A percentile compares a stretch with the other conserved stretches of the same genome.
These are phyloP conservation scores for Liparis tanakae DNA, from an alignment of 2,797 vertebrate species.

Conservation along the genomic window DNA sequence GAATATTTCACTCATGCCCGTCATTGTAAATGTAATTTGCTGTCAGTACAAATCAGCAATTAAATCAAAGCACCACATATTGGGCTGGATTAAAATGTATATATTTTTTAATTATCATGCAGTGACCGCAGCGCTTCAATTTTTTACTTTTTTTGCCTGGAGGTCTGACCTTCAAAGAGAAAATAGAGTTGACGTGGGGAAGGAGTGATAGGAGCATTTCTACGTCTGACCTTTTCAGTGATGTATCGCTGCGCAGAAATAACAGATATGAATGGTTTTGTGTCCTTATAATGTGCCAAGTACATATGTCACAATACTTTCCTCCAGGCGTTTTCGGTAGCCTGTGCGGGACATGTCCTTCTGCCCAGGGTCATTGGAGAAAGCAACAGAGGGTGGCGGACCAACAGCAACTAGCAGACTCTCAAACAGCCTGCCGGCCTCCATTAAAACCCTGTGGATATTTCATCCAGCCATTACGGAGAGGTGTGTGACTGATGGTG, in stretches of 20 bases:
- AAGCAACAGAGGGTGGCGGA: constrained; percentile 32
- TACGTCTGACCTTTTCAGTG: constrained; percentile 65
- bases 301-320: constrained; percentile 44
- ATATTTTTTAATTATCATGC: constrained; percentile 9
- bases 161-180: constrained; percentile 67
- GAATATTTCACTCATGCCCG: constrained; percentile 6
- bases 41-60: constrained; percentile 25
- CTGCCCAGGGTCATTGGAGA: constrained; percentile 38
- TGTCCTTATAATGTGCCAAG: constrained; percentile 42
- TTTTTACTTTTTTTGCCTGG: constrained; percentile 28
- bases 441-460: constrained; percentile 59
- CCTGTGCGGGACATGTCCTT: constrained; percentile 31
- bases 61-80: constrained; percentile 9
- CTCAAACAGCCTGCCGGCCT: constrained; percentile 58
- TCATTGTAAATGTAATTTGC: background rate
- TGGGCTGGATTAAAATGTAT: background rate
- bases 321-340: constrained; percentile 36
- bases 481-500: constrained; percentile 34
- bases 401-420: constrained; percentile 32
- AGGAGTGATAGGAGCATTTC: constrained; percentile 50
- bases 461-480: constrained; percentile 48
- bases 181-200: constrained; percentile 30
- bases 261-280: constrained; percentile 69
- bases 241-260: constrained; percentile 54
- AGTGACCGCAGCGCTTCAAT: constrained; percentile 12